Percentiles rank a stretch among this genome's conserved stretches.
Evolutionary conservation across 2,113 vertebrate genomes (phyloP).

Genomic region (Ptyas mucosa): DNA sequence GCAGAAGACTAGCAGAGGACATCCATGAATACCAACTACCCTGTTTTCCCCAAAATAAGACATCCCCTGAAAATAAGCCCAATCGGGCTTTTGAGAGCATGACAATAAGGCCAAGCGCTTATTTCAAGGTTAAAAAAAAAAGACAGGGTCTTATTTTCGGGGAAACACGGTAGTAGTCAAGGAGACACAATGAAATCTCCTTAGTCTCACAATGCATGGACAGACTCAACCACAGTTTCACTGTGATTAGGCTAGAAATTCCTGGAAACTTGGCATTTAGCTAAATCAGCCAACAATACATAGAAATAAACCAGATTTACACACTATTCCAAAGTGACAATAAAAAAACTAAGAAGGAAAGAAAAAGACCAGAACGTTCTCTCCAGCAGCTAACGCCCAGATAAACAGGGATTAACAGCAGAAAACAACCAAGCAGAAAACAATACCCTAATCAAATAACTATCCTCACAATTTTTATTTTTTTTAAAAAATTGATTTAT

Average conservation of each 20-base stretch:
- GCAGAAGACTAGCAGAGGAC: not conserved
- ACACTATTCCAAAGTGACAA: too few relatives aligned
- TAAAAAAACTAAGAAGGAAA: too few relatives aligned
- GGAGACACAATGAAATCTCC: not conserved
- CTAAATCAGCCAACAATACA: not conserved
- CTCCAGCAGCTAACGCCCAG: not conserved
- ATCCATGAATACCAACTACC: not conserved
- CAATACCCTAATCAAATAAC: not conserved
- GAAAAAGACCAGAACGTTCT: not conserved
- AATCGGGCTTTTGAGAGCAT: too few relatives aligned
- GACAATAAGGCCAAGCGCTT: too few relatives aligned
- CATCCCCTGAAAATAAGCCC: too few relatives aligned
- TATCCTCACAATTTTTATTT: too few relatives aligned
- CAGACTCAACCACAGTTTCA: not conserved
- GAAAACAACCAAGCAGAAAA: not conserved
- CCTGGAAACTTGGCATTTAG: not conserved
- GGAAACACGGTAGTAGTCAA: not conserved
- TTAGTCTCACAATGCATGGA: not conserved
- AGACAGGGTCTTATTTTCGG: too few relatives aligned
- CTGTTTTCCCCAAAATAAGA: too few relatives aligned
- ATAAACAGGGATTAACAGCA: not conserved
- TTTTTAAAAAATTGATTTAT: too few relatives aligned
- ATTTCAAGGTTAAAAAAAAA: too few relatives aligned
- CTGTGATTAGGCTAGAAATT: not conserved
- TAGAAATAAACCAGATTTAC: too few relatives aligned